phyloP scores from a whole-genome alignment of 1,140 invertebrate genomes.

The Macrobrachium nipponense region DNA sequence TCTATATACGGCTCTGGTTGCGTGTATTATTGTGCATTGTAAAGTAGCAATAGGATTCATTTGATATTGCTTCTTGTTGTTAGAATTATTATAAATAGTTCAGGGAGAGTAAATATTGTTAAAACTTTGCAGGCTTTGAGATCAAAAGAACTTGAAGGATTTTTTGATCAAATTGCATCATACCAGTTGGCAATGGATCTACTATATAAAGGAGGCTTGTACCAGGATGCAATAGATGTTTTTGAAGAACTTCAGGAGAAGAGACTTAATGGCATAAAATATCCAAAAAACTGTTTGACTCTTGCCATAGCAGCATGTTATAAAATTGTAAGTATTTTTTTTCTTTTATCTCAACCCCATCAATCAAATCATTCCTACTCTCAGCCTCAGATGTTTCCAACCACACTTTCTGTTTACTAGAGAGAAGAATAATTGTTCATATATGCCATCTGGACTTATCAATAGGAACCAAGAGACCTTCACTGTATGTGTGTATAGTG shows the following conservation, averaged over 20 bases:
- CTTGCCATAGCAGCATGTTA: constrained; percentile 79
- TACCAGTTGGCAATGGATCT: constrained; percentile 81
- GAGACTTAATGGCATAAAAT: constrained; percentile 72
- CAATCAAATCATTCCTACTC: too few species aligned
- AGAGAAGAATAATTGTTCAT: too few species aligned
- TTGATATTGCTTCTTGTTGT: neutral
- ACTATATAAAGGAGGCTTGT: constrained; percentile 78
- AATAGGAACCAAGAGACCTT: too few species aligned
- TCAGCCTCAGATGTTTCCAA: too few species aligned
- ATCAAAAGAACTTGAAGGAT: constrained; percentile 73
- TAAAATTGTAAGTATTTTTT: constrained; percentile 76
- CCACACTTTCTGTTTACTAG: too few species aligned
- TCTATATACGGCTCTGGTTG: too few species aligned
- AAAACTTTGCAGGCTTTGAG: constrained; percentile 74
- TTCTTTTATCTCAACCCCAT: neutral
- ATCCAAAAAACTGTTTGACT: constrained; percentile 77
- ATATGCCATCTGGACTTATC: too few species aligned
- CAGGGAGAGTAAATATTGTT: constrained; percentile 35
- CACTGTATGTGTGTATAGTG: too few species aligned
- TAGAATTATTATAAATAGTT: neutral
- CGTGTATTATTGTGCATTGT: too few species aligned
- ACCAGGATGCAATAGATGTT: constrained; percentile 76
- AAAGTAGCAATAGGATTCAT: too few species aligned
- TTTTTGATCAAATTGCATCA: constrained; percentile 79
- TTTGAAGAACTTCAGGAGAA: constrained; percentile 74